Evolutionary conservation across 2,797 vertebrate genomes (phyloP), one percentile per base, ranked within the genome.

Genomic region (Tarsius wallacei): DNA sequence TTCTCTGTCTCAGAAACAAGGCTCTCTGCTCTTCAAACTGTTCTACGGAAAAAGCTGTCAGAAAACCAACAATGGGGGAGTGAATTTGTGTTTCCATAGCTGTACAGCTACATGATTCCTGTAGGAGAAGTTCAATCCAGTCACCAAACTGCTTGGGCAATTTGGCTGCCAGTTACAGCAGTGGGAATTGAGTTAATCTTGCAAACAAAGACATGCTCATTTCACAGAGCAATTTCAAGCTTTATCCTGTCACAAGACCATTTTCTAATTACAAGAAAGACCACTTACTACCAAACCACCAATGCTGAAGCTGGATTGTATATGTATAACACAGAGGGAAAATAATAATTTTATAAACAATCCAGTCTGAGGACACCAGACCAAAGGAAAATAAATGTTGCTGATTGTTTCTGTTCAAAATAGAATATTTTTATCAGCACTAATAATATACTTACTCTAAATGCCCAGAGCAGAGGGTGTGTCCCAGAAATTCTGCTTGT

Each of bases 41-140:
- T 98, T 98, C 96, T 92, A 61, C 49, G 19, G 97, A 96, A 98
- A 98, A 98, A 98, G 98, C 98, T 98, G 98, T 98, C 98, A 98
- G 96, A 92, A 98, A 98, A 88, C 97, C 93, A 82, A 98, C 98
- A 97, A 98, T 88, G 26, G 96, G 97, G 96, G 87, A 74, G n/a
- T 64, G 94, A 97, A 97, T 96, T 93, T 97, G 97, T 71, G 93
- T 89, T 97, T 96, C 96, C 59, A 68, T 95, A 97, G 96, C 98
- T 98, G 94, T 31, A 96, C 77, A 97, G 95, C 91, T 94, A 87
- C 85, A 55, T 0, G 94, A 91, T 97, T 98, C 93, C 97, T 55
- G 83, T 0, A 0, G 95, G 88, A 84, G 97, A 97, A 98, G 93
- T 97, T 97, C 96, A 97, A 76, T n/a, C 83, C 93, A 66, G 92